A percentile compares a stretch with the other conserved stretches of the same genome.
Evolutionary conservation across 1,140 invertebrate species (phyloP).

Genomic region (Temnothorax nylanderi): DNA sequence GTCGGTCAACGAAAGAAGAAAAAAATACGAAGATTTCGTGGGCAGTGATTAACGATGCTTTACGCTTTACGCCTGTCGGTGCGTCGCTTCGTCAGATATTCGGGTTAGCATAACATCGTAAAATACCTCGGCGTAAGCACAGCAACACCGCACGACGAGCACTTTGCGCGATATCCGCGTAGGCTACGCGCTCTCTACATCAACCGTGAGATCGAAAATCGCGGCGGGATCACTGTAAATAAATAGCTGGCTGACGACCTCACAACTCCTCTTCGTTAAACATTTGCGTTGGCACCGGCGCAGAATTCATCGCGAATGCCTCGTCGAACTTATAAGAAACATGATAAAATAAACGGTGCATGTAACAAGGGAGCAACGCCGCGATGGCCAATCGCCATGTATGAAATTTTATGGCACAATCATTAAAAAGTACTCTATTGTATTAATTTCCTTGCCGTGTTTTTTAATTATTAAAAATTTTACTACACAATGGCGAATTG

Average conservation of each 20-base stretch:
- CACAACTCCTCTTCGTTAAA: conserved; percentile 61
- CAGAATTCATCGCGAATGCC: conserved; percentile 52
- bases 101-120: conserved; percentile 77
- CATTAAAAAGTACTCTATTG: neutral
- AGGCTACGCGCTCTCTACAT: conserved; percentile 54
- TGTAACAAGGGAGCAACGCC: neutral
- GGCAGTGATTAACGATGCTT: conserved; percentile 64
- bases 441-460: neutral
- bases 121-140: conserved; percentile 72
- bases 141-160: conserved; percentile 34
- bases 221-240: conserved; percentile 64
- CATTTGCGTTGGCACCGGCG: conserved; percentile 53
- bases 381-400: neutral
- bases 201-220: conserved; percentile 65
- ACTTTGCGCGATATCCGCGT: conserved; percentile 54
- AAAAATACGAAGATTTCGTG: conserved; percentile 24
- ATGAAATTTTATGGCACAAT: neutral
- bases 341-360: conserved; percentile 42
- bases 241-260: conserved; percentile 65
- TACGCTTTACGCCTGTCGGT: conserved; percentile 58
- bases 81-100: conserved; percentile 67
- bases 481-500: neutral
- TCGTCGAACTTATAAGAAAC: conserved; percentile 43
- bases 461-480: neutral
- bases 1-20: conserved; percentile 5